phyloP scores from a whole-genome alignment of 2,113 vertebrate species.

The Psilopsiagon aymara region DNA sequence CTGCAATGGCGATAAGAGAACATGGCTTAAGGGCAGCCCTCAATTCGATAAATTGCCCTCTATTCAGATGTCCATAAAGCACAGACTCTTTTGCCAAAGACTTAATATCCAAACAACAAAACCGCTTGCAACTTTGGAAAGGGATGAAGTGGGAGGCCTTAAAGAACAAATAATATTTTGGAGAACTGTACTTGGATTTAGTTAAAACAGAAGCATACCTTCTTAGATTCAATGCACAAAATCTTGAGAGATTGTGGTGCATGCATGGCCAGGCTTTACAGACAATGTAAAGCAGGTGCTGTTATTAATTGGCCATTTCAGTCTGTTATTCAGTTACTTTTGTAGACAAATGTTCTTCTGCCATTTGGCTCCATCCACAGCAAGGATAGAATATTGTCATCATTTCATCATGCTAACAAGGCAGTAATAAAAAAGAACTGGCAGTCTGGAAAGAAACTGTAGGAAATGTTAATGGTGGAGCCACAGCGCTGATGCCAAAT shows the following conservation, averaged over 20 bases:
- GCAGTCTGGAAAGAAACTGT: slow-evolving; percentile 42
- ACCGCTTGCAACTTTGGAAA: slow-evolving; percentile 31
- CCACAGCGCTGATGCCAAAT: slow-evolving; percentile 28
- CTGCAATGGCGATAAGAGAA: background rate
- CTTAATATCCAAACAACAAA: background rate
- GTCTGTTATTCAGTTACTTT: slow-evolving; percentile 11
- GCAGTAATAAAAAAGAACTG: slow-evolving; percentile 52
- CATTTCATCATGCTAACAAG: slow-evolving; percentile 59
- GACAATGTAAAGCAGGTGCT: background rate
- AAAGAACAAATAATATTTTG: background rate
- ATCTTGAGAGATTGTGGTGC: background rate
- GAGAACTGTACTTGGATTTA: background rate
- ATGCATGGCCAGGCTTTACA: background rate
- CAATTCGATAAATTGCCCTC: slow-evolving; percentile 16
- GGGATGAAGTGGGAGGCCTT: background rate
- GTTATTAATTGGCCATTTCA: slow-evolving; percentile 42
- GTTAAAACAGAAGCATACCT: background rate
- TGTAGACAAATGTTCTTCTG: slow-evolving; percentile 16
- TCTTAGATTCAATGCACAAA: background rate
- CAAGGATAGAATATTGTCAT: slow-evolving; percentile 50
- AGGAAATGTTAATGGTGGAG: slow-evolving; percentile 43
- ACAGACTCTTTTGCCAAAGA: slow-evolving; percentile 10
- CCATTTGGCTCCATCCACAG: slow-evolving; percentile 48
- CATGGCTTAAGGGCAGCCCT: slow-evolving; percentile 4
- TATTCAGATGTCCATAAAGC: background rate